Base-by-base conservation (phyloP, 2,113 vertebrate species). In the Cyprinodon tularosa region DNA sequence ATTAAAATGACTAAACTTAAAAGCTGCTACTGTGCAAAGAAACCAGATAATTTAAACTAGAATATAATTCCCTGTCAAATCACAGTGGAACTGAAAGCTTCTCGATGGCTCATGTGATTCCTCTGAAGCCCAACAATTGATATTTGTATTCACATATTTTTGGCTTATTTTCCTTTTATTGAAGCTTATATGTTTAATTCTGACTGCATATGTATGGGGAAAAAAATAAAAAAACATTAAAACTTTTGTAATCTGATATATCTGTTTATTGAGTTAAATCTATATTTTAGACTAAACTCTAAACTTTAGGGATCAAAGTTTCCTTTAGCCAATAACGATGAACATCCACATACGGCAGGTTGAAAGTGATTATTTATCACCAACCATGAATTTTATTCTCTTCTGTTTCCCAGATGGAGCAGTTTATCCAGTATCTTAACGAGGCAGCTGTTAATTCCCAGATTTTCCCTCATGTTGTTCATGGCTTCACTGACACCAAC, bases 401-500 rank as follows among this genome's bases (percentile, higher is more conserved):
- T 7, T 17, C 40, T 59, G 44, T 70, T 20, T 63, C 64, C 65
- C 80, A 98, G 97, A 98, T 98, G 97, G 97, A 98, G 53, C 95
- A 97, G 89, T 98, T 97, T 81, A 96, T 97, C 84, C 96, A 97
- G 68, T 97, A 97, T 89, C 91, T 98, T 40, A 96, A 96, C 0
- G 96, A 97, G 74, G 93, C 96, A 4, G 96, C 96, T 0, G 97
- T 98, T 74, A 98, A 98, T 82, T 93, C 94, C 13, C 97, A 98
- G 91, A 97, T 98, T 68, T 98, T 98, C 75, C 97, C 97, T 17
- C 97, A 97, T 0, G 96, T 98, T 0, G 95, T 97, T 15, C 96
- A 97, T 1, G 97, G 97, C 64, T 98, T 98, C 88, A 95, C 96
- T 69, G 97, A 98, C 86, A 97, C 97, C 76, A 98, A 98, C 90